Evolutionary conservation across 2,888 invertebrate species (phyloP).

Genomic region (Chromoteleia sp.): DNA sequence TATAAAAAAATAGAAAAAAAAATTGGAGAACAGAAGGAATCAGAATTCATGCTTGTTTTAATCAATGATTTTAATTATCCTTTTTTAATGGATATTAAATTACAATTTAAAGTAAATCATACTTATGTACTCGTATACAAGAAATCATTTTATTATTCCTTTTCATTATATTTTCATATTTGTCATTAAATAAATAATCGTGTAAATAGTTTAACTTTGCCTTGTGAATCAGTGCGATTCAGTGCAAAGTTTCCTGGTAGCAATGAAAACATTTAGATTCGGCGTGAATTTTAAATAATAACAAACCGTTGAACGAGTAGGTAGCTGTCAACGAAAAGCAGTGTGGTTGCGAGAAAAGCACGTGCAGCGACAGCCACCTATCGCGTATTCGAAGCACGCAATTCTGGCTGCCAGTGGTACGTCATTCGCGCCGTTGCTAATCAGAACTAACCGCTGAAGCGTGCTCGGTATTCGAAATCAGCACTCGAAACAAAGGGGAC

Average conservation of each 20-base stretch:
- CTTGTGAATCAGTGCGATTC: too few species aligned
- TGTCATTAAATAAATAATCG: too few species aligned
- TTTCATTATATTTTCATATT: too few species aligned
- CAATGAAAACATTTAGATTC: constrained; percentile 6
- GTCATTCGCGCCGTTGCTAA: constrained; percentile 84
- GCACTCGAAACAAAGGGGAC: constrained; percentile 72
- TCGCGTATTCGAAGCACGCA: constrained; percentile 82
- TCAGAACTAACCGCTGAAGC: constrained; percentile 84
- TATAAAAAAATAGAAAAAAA: too few species aligned
- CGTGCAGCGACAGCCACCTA: constrained; percentile 48
- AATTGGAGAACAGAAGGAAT: too few species aligned
- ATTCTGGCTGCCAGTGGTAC: constrained; percentile 82
- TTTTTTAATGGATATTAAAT: too few species aligned
- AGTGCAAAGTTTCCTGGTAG: neutral
- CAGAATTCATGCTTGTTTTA: too few species aligned
- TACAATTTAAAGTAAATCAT: too few species aligned
- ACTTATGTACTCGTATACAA: too few species aligned
- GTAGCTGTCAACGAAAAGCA: constrained; percentile 32
- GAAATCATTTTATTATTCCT: too few species aligned
- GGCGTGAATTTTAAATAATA: constrained; percentile 10
- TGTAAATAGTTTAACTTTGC: too few species aligned
- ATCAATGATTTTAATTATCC: too few species aligned
- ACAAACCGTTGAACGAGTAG: constrained; percentile 4
- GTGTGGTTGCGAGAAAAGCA: constrained; percentile 34
- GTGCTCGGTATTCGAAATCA: constrained; percentile 81